Evolutionary conservation across 2,888 invertebrate genomes (phyloP).

Genomic region (Teinopalpus imperialis): DNA sequence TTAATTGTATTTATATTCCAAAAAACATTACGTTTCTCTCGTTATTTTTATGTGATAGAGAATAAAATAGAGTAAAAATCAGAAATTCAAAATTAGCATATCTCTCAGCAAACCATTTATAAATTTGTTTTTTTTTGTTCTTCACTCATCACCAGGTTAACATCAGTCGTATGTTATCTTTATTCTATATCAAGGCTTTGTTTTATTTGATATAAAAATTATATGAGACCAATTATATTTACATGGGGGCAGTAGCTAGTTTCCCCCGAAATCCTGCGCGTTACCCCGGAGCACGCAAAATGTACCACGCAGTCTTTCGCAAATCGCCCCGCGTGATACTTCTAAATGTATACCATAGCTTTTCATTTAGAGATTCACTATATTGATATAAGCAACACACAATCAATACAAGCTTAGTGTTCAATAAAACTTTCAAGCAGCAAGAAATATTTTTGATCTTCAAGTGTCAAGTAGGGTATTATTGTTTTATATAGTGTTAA

Average conservation of each 20-base stretch:
- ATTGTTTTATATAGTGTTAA: conserved; percentile 30
- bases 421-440: too few species aligned
- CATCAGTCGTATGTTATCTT: too few species aligned
- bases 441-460: not conserved
- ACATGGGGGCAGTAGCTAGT: conserved; percentile 49
- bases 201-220: not conserved
- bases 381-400: conserved; percentile 30
- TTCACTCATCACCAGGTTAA: too few species aligned
- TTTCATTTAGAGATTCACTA: conserved; percentile 37
- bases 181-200: too few species aligned
- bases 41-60: too few species aligned
- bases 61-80: too few species aligned
- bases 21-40: too few species aligned
- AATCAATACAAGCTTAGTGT: conserved; percentile 16
- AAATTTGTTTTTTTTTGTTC: too few species aligned
- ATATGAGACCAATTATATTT: conserved; percentile 46
- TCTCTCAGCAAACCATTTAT: too few species aligned
- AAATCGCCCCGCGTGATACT: conserved; percentile 61
- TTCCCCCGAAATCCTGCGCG: conserved; percentile 66
- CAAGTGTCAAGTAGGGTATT: conserved; percentile 37
- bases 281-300: conserved; percentile 57
- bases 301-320: conserved; percentile 67
- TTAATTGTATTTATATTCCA: too few species aligned
- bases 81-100: too few species aligned
- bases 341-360: conserved; percentile 49